Conservation (phyloP, 2,888 invertebrate genomes). For the Chaitophorus viminalis region DNA sequence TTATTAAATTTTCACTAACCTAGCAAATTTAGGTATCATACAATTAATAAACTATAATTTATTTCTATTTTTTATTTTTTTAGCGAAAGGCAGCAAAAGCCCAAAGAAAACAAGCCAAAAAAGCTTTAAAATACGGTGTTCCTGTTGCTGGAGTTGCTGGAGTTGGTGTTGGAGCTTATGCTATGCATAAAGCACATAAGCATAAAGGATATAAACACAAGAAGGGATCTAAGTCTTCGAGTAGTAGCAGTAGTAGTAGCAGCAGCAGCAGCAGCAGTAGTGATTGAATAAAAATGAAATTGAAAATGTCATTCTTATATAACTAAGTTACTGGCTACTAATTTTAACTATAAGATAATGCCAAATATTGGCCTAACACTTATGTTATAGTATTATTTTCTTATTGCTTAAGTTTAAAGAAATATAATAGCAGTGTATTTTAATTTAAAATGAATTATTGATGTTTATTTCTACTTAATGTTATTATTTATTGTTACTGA, state of each 20-base stretch:
- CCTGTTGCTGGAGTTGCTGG: conserved; percentile 67
- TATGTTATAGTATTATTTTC: not conserved
- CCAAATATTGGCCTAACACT: not conserved
- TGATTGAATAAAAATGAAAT: not conserved
- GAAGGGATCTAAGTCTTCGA: conserved; percentile 54
- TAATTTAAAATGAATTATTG: too few species aligned
- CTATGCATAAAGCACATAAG: conserved; percentile 69
- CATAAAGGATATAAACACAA: conserved; percentile 48
- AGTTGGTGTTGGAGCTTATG: conserved; percentile 72
- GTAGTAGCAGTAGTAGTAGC: conserved; percentile 63
- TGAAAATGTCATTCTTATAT: not conserved
- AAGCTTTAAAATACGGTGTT: conserved; percentile 68
- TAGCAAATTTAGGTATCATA: not conserved
- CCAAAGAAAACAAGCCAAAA: conserved; percentile 68
- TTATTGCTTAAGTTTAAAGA: not conserved
- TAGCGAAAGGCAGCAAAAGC: conserved; percentile 66
- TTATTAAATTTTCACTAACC: too few species aligned
- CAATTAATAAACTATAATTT: not conserved
- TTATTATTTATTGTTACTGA: too few species aligned
- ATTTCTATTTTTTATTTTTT: conserved; percentile 51
- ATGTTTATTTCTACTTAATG: too few species aligned
- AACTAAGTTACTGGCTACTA: not conserved
- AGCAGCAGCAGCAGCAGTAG: conserved; percentile 60
- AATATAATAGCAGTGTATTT: not conserved
- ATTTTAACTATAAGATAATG: not conserved